Base-by-base conservation (phyloP, 2,113 vertebrate genomes). In the Onychostoma macrolepis region DNA sequence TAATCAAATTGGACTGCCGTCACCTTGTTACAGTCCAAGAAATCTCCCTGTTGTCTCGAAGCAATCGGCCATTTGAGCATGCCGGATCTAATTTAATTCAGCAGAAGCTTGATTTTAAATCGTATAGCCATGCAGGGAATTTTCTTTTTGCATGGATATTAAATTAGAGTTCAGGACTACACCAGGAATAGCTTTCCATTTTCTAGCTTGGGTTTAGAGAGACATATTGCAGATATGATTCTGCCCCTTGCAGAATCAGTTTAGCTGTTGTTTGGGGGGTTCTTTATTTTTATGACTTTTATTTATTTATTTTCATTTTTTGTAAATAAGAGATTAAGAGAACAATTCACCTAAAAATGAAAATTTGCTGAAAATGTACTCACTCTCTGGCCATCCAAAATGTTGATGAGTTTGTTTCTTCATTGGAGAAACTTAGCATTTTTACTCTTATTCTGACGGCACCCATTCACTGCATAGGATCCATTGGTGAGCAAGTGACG, bases 1-100 rank as follows among this genome's bases (percentile, higher is more conserved):
- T 87, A 88, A 88, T 87, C 86, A 82, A 89, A 86, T 90, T 84
- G 80, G 26, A 78, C 80, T 69, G 74, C 82, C 61, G 9, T 89
- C 88, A 89, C 84, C 86, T 84, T 86, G 82, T 88, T 80, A 86
- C 84, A 83, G 67, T 89, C 87, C 48, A 72, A 45, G 4, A 86
- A 80, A 87, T 78, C 82, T n/a, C 83, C 38, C 69, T 81, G 86
- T 48, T 86, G 87, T 88, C 84, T 90, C 28, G 38, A 85, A 77
- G 43, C 53, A 84, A 67, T 72, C 81, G 84, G 82, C 82, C 71
- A 78, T 43, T 76, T 75, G 45, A 53, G 85, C 56, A 82, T 72
- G 80, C 74, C 63, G 28, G 6, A 65, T 45, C 50, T 83, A 80
- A 87, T 88, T 87, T 72, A 83, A 87, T 88, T 88, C 85, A 63